Percentiles rank a stretch among this genome's conserved stretches.
These are phyloP conservation scores for Dendronephthya gigantea DNA, from an alignment of 64 coral and sea anemone species.

Conservation along the genomic window DNA sequence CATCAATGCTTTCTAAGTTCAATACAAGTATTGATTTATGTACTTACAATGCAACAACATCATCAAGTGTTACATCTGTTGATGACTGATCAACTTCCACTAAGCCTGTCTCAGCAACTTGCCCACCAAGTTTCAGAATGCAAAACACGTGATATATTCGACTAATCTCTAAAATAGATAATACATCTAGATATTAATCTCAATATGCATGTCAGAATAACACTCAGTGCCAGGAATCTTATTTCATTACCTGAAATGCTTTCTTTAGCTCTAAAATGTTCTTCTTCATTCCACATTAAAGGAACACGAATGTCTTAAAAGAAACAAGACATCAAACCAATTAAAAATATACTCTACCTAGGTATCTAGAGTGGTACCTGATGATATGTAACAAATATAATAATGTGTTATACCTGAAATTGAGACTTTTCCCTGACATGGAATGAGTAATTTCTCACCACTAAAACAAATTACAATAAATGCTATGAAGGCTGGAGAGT, in stretches of 20 bases:
- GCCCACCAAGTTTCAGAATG: slow-evolving; percentile 77
- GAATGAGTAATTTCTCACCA: slow-evolving; percentile 25
- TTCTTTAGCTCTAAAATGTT: slow-evolving; percentile 69
- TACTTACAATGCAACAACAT: slow-evolving; percentile 86
- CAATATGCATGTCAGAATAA: no score
- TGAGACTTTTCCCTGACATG: slow-evolving; percentile 53
- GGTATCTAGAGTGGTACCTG: no score
- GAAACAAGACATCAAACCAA: not conserved
- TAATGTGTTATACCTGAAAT: slow-evolving; percentile 45
- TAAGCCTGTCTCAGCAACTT: slow-evolving; percentile 71
- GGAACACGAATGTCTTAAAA: slow-evolving; percentile 76
- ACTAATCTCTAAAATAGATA: slow-evolving; percentile 22
- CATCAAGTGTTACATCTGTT: slow-evolving; percentile 88
- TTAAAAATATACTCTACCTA: no score
- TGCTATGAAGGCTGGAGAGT: no score
- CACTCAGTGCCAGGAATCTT: no score
- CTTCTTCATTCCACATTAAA: slow-evolving; percentile 92
- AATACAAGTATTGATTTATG: not conserved
- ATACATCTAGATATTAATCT: not conserved
- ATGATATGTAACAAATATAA: no score
- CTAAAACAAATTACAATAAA: not conserved
- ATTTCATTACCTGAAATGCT: slow-evolving; percentile 59
- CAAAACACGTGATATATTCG: slow-evolving; percentile 84
- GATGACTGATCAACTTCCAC: slow-evolving; percentile 87
- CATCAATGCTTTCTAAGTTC: not conserved